These are phyloP conservation scores for Eudasyphora cyanicolor DNA, from an alignment of 2,888 invertebrate species.

Conservation along the genomic window DNA sequence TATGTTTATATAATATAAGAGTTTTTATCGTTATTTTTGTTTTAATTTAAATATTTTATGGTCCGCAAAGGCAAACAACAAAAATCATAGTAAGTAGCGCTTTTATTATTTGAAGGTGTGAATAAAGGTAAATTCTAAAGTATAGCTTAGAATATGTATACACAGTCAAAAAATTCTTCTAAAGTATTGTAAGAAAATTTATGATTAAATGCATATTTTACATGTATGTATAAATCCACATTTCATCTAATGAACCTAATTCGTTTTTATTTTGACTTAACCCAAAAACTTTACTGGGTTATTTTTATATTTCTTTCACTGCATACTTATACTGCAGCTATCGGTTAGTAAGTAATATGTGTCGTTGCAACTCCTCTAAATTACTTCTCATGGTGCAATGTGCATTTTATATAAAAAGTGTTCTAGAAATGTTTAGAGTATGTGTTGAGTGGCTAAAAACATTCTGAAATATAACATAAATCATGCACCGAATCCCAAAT, in stretches of 20 bases:
- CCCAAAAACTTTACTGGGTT: neutral
- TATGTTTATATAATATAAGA: too few relatives aligned
- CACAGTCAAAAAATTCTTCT: neutral
- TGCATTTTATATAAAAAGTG: neutral
- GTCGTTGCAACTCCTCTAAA: conserved; percentile 3
- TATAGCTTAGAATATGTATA: neutral
- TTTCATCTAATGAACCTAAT: too few relatives aligned
- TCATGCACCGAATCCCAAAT: conserved; percentile 58
- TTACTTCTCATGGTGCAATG: neutral
- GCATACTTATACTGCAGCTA: neutral
- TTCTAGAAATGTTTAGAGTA: neutral
- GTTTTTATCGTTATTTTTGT: too few relatives aligned
- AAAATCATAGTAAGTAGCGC: too few relatives aligned
- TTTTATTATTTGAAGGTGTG: too few relatives aligned
- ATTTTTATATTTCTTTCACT: neutral
- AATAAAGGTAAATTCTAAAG: too few relatives aligned
- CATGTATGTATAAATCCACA: neutral
- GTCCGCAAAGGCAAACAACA: too few relatives aligned
- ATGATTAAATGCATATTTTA: too few relatives aligned
- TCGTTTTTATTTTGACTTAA: neutral
- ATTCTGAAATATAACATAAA: conserved; percentile 51
- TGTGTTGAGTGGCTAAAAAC: neutral
- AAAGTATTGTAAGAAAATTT: neutral
- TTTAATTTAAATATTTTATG: too few relatives aligned
- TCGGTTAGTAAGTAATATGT: neutral